Base-by-base conservation (phyloP, 2,888 invertebrate genomes). In the Agriopis leucophaearia region DNA sequence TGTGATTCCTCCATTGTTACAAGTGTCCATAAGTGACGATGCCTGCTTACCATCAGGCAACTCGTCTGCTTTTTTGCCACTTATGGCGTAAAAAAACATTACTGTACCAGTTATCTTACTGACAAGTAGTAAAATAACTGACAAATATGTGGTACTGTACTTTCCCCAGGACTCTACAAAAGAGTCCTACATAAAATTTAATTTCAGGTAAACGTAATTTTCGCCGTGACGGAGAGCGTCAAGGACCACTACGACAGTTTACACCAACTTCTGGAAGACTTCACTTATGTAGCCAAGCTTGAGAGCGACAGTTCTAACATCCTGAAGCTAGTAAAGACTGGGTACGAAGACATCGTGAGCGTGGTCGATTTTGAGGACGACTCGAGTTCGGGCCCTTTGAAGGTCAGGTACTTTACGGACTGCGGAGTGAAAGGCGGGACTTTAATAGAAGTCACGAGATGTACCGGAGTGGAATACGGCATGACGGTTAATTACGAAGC, bases 301-400 rank as follows among this genome's bases (percentile, higher is more conserved):
- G 96, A 96, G 74, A 95, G 95, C 47, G 97, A 98, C 90, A 98
- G 98, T 42, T 96, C 96, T 0, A 99, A 99, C 85, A 97, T 99
- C 66, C 94, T 99, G 61, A 95, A 97, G 71, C 94, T 99, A 59
- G 96, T 99, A 54, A 95, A 96, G 78, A 95, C 95, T 72, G 97
- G 98, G 75, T 98, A 98, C 81, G 95, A 96, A 90, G 95, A 96
- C 77, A 96, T 97, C 73, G 96, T 96, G 88, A 89, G 96, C 95
- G 73, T 96, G 88, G 85, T 95, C 1, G 84, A 90, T 96, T 90
- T 95, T 88, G 86, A 88, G 70, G 94, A 94, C 47, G 95, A 97
- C 70, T 95, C 96, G 66, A 93, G 94, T 16, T 92, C 93, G 6
- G 95, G 95, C 0, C 94, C 95, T 47, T 90, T 97, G 13, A 94